Conservation (phyloP, 1,140 invertebrate genomes). For the Euglossa dilemma region DNA sequence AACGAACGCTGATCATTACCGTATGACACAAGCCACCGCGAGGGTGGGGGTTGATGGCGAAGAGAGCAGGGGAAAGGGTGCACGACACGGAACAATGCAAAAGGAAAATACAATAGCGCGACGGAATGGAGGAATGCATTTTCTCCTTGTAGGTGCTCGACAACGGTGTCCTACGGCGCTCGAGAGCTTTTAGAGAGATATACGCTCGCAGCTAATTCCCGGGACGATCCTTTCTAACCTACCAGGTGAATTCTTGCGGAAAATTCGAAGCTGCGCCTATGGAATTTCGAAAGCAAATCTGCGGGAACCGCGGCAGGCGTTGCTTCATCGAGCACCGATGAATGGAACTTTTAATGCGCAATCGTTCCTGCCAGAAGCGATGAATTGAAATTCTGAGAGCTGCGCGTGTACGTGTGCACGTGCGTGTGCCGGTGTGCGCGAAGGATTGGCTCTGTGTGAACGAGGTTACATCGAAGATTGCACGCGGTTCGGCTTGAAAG, state of each 20-base stretch:
- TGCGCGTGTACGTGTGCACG: too few relatives aligned
- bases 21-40: neutral
- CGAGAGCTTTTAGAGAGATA: conserved; percentile 28
- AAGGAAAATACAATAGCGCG: conserved; percentile 41
- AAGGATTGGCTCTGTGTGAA: neutral
- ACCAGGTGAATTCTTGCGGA: conserved; percentile 29
- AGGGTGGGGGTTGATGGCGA: neutral
- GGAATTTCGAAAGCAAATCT: conserved; percentile 33
- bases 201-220: conserved; percentile 39
- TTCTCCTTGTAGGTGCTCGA: conserved; percentile 27
- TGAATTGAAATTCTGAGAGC: conserved; percentile 29
- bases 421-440: too few relatives aligned
- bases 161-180: conserved; percentile 30
- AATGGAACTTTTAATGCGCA: conserved; percentile 30
- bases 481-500: neutral
- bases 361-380: conserved; percentile 16
- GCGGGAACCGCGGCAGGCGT: neutral
- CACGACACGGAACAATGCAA: conserved; percentile 24
- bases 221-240: conserved; percentile 38
- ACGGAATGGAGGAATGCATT: conserved; percentile 24
- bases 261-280: conserved; percentile 21
- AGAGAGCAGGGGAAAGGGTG: neutral
- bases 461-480: conserved; percentile 2
- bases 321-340: conserved; percentile 1
- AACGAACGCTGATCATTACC: conserved; percentile 28